Base-by-base conservation (phyloP, 2,113 vertebrate species). In the Gasterosteus nipponicus region DNA sequence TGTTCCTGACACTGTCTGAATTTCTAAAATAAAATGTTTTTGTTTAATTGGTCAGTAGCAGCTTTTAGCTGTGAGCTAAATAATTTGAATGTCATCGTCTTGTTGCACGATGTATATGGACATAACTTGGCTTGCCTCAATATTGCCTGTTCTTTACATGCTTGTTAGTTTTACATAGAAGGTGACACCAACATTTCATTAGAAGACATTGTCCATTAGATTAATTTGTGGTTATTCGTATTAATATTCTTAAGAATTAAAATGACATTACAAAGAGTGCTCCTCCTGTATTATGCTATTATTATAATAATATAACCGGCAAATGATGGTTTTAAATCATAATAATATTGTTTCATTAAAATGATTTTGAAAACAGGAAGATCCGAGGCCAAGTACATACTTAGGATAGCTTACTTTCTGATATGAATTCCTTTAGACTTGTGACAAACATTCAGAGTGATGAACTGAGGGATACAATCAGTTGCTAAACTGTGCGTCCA, bases 401-500 rank as follows among this genome's bases (percentile, higher is more conserved):
- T 10, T 3, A 33, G 10, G 29, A 46, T 6, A 42, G 41, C 29
- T 46, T 8, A 69, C 38, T 15, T 8, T 2, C 29, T 35, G 4
- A 22, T 11, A 22, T 53, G 8, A 19, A 22, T n/a, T 7, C 19
- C 31, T 26, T 49, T 42, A 26, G 57, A 19, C 35, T 12, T 29
- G 58, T 38, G 42, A 67, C 33, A 68, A 26, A 67, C 54, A 31
- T 2, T n/a, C 9, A 46, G 39, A 39, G 67, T 8, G 42, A 44
- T 11, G 15, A 58, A 26, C 22, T 41, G 56, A 68, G 44, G 22
- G 73, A 71, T 14, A 31, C 60, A 58, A 18, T 61, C 29, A 61
- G 67, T 7, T 31, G n/a, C 62, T 60, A 42, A 71, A 65, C 39
- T 31, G 16, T 8, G 1, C 16, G n/a, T 82, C 54, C 33, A 64